Base-by-base conservation (phyloP, 2,797 vertebrate genomes). In the Danio albolineatus region DNA sequence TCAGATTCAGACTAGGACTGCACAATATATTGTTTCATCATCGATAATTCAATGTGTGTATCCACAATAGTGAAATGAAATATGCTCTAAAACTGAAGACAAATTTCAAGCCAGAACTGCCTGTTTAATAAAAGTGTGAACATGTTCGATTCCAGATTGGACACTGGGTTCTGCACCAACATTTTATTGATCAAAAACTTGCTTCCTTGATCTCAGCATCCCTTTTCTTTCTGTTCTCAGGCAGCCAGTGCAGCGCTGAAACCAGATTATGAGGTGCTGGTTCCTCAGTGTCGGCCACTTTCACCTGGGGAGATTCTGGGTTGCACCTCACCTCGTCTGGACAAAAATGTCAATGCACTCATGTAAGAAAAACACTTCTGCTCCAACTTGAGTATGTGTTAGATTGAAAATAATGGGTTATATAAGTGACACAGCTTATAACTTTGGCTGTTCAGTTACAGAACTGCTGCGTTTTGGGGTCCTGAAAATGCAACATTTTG, bases 281-380 rank as follows among this genome's bases (percentile, higher is more conserved):
- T 98, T 43, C 98, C 97, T 19, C 98, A 99, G 88, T 97, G 97
- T 90, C 97, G 98, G 72, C 98, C 98, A 0, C 92, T 99, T 83
- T 99, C 98, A 16, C 98, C 98, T 0, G 98, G 98, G 16, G 98
- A 99, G 91, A 95, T 99, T 84, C 86, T 99, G 83, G 98, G 98
- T 82, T 99, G 98, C 70, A 99, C 98, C 0, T 96, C 97, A 0
- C 97, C 98, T 14, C 91, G 86, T 49, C 90, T 99, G 36, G 82
- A 95, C 2, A 91, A 90, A 72, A 88, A 94, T 5, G 94, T 95
- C 0, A 92, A 95, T 0, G 97, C 96, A 67, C 85, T 99, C 14
- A 92, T 99, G 98, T 99, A 88, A 98, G 97, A 13, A 57, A 21
- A 54, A 46, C 19, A 0, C 4, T 17, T 44, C 0, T 66, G 10